These are phyloP conservation scores for Oenanthe melanoleuca DNA, from an alignment of 2,113 vertebrate genomes.

Conservation along the genomic window DNA sequence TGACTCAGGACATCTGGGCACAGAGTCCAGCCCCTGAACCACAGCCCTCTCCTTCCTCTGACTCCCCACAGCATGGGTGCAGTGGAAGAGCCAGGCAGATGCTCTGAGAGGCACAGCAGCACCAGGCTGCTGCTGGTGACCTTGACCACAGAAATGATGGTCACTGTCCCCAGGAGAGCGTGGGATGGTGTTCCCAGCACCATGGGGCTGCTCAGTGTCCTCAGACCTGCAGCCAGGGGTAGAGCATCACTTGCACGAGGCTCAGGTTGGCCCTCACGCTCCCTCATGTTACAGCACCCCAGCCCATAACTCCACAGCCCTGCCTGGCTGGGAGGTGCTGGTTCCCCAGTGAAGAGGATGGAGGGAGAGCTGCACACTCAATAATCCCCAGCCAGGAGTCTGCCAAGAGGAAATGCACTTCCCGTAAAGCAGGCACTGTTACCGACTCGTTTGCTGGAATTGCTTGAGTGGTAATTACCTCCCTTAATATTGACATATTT, in stretches of 20 bases:
- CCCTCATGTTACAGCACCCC: fast-evolving
- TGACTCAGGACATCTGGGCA: not conserved
- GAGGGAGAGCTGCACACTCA: not conserved
- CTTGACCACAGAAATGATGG: not conserved
- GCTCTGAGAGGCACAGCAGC: not conserved
- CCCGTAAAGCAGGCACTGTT: slow-evolving; percentile 10
- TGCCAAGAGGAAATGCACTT: slow-evolving; percentile 63
- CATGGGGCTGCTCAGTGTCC: fast-evolving
- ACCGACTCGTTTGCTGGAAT: slow-evolving; percentile 54
- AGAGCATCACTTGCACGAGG: not conserved
- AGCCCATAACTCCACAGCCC: not conserved
- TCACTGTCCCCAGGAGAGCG: not conserved
- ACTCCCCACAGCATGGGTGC: fast-evolving
- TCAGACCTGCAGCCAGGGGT: not conserved
- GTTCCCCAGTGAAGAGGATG: not conserved
- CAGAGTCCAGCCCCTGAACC: fast-evolving
- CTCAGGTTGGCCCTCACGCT: fast-evolving
- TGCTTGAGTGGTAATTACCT: slow-evolving; percentile 36
- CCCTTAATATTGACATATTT: slow-evolving; percentile 55
- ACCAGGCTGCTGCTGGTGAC: not conserved
- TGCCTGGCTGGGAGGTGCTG: not conserved
- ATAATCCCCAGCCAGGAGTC: not conserved
- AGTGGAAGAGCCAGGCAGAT: not conserved
- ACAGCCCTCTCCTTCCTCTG: not conserved
- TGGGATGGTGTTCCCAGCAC: not conserved